Conservation (phyloP, 1,140 invertebrate genomes). For the Heliothis subflexa region DNA sequence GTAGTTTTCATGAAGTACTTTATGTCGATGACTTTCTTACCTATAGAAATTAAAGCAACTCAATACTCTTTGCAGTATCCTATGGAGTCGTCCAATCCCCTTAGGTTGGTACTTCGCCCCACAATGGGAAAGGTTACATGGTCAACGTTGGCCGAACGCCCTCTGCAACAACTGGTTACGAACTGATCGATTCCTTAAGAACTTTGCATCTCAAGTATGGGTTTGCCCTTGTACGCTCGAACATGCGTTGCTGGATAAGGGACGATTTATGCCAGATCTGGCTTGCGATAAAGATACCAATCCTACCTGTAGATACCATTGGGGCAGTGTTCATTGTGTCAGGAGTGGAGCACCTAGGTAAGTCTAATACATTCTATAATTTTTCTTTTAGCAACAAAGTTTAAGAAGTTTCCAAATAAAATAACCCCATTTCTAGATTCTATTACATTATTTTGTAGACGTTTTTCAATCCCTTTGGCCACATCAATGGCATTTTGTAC, state of each 20-base stretch:
- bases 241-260: constrained; percentile 96
- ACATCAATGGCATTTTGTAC: too few relatives aligned
- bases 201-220: constrained; percentile 94
- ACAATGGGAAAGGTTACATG: constrained; percentile 94
- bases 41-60: too few relatives aligned
- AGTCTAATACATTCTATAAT: constrained; percentile 51
- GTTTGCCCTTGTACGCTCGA: constrained; percentile 97
- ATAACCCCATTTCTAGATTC: not conserved
- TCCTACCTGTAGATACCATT: constrained; percentile 95
- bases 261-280: constrained; percentile 95
- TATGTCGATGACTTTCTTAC: too few relatives aligned
- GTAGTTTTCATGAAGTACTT: too few relatives aligned
- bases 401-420: not conserved
- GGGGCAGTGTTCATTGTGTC: constrained; percentile 96
- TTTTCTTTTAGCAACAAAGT: not conserved
- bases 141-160: constrained; percentile 91
- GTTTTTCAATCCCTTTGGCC: too few relatives aligned
- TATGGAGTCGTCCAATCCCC: constrained; percentile 97
- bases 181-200: constrained; percentile 94
- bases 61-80: constrained; percentile 85
- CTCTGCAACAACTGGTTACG: constrained; percentile 96
- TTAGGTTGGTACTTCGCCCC: constrained; percentile 96
- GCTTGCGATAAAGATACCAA: constrained; percentile 97
- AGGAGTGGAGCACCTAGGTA: constrained; percentile 96
- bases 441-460: not conserved